These are phyloP conservation scores for Clarias magur DNA, from an alignment of 2,113 vertebrate species.

Conservation along the genomic window DNA sequence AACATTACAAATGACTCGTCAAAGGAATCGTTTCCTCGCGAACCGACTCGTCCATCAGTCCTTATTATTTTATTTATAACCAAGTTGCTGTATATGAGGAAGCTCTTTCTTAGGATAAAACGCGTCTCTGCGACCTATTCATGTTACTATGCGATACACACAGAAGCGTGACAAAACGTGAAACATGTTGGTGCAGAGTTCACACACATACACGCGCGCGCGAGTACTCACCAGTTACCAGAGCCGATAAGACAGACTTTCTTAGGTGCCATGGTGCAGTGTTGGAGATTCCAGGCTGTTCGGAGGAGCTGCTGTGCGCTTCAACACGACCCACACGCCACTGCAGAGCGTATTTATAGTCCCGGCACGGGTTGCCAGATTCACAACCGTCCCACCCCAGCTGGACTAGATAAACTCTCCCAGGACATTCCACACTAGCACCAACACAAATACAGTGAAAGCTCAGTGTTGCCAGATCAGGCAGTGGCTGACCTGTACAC, in stretches of 20 bases:
- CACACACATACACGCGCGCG: not conserved
- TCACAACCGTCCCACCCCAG: not conserved
- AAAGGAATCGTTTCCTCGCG: slow-evolving; percentile 5
- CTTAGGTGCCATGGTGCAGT: slow-evolving; percentile 65
- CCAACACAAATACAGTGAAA: not conserved
- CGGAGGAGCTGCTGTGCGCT: slow-evolving; percentile 15
- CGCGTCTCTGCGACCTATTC: too few species aligned
- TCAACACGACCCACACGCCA: not conserved
- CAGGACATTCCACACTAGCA: not conserved
- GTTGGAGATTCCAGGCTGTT: slow-evolving; percentile 22
- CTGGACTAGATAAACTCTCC: not conserved
- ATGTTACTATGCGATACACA: not conserved
- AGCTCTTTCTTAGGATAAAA: not conserved
- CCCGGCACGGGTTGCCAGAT: slow-evolving; percentile 16
- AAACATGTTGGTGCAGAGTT: not conserved
- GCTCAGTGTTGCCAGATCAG: not conserved
- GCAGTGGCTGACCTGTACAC: not conserved
- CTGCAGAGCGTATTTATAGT: slow-evolving; percentile 33
- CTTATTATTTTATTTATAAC: not conserved
- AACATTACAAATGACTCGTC: not conserved
- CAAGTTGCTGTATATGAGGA: not conserved
- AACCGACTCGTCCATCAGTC: not conserved
- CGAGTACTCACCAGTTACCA: slow-evolving; percentile 88
- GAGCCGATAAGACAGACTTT: slow-evolving; percentile 92
- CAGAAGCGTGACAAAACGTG: not conserved